Conservation (phyloP, 1,140 invertebrate genomes). For the Spodoptera frugiperda region DNA sequence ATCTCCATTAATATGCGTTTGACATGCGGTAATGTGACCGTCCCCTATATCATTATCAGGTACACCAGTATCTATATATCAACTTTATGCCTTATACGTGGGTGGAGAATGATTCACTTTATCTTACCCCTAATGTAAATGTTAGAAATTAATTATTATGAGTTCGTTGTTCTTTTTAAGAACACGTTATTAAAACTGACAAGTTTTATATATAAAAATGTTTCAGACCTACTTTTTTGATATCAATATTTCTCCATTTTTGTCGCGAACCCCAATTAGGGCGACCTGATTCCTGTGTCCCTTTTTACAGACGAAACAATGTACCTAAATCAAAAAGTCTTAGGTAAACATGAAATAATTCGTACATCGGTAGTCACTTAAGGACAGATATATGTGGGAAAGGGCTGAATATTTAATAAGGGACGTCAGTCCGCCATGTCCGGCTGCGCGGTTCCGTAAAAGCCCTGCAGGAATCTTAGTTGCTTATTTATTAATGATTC, state of each 20-base stretch:
- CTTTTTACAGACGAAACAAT: constrained; percentile 27
- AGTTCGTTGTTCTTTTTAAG: neutral
- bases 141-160: constrained; percentile 12
- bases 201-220: neutral
- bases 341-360: constrained; percentile 50
- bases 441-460: constrained; percentile 25
- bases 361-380: constrained; percentile 53
- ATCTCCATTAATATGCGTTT: constrained; percentile 40
- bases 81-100: neutral
- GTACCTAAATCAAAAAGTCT: constrained; percentile 37
- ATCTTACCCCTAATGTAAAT: neutral
- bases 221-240: neutral
- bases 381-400: constrained; percentile 54
- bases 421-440: constrained; percentile 1
- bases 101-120: neutral
- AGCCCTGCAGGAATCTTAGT: constrained; percentile 38
- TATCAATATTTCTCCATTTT: constrained; percentile 8
- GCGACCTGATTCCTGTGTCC: constrained; percentile 7
- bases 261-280: neutral
- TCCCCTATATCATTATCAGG: constrained; percentile 41
- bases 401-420: constrained; percentile 55
- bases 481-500: constrained; percentile 46
- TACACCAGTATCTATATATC: constrained; percentile 31
- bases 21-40: constrained; percentile 41
- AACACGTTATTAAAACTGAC: neutral